These are phyloP conservation scores for Harpegnathos saltator DNA, from an alignment of 1,140 invertebrate species.

Conservation along the genomic window DNA sequence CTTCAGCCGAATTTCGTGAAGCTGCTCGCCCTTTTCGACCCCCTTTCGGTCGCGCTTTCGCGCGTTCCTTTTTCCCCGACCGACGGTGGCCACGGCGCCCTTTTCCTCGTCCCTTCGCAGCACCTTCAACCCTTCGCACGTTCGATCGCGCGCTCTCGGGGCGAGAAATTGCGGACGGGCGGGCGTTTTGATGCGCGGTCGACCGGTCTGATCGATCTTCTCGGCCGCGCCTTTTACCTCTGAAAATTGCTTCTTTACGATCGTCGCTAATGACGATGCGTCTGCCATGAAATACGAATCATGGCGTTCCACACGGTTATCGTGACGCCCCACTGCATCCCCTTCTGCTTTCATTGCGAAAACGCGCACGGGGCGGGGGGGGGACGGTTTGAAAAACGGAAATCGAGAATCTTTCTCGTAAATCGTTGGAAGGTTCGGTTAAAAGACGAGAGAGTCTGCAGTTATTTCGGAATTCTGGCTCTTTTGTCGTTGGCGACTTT, in stretches of 20 bases:
- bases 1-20: conserved; percentile 63
- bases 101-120: background rate
- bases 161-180: conserved; percentile 57
- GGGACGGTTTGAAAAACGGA: no score
- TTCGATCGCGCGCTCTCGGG: background rate
- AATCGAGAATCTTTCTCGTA: no score
- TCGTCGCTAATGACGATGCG: conserved; percentile 35
- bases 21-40: conserved; percentile 45
- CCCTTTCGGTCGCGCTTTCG: conserved; percentile 48
- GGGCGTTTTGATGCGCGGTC: conserved; percentile 49
- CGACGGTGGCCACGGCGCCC: background rate
- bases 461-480: no score
- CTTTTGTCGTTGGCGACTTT: no score
- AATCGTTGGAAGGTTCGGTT: no score
- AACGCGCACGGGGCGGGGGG: no score
- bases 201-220: conserved; percentile 28
- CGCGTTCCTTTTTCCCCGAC: conserved; percentile 7
- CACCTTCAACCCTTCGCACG: conserved; percentile 21
- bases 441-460: no score
- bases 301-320: background rate
- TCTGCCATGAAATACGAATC: conserved; percentile 22
- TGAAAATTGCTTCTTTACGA: conserved; percentile 32
- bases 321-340: background rate
- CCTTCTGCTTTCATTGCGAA: no score
- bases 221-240: conserved; percentile 29